These are phyloP conservation scores for Oscheius myriophilus DNA, from an alignment of 2,888 invertebrate species.

Conservation along the genomic window DNA sequence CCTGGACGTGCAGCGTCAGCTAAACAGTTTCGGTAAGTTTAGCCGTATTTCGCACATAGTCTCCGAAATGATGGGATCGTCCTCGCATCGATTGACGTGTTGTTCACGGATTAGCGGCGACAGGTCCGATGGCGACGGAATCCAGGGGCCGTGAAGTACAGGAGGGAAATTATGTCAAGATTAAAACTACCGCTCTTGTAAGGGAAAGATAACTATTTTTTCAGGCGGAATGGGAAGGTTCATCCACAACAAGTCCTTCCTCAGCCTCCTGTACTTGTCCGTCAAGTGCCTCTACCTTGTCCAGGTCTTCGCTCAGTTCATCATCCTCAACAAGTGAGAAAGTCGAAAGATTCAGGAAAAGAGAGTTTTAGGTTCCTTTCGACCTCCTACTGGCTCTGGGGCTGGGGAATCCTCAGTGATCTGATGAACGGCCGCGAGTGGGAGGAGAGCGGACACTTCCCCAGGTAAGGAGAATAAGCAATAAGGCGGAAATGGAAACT, in stretches of 20 bases:
- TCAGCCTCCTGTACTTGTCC: conserved; percentile 68
- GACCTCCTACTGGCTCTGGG: conserved; percentile 70
- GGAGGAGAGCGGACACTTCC: conserved; percentile 70
- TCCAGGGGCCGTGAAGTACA: too few species aligned
- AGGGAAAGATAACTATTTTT: too few species aligned
- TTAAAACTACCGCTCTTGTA: too few species aligned
- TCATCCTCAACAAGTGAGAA: conserved; percentile 68
- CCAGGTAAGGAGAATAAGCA: conserved; percentile 48
- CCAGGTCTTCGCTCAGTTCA: conserved; percentile 69
- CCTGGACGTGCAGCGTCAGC: conserved; percentile 72
- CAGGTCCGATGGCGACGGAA: too few species aligned
- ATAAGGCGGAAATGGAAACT: neutral
- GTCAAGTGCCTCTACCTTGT: conserved; percentile 69
- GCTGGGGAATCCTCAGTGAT: conserved; percentile 69
- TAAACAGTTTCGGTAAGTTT: conserved; percentile 44
- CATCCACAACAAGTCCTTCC: conserved; percentile 67
- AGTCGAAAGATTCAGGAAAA: too few species aligned
- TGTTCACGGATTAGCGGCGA: too few species aligned
- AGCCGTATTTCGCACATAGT: too few species aligned
- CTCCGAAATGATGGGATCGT: too few species aligned
- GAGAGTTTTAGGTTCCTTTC: conserved; percentile 66
- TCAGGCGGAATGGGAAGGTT: conserved; percentile 46
- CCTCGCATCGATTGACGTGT: too few species aligned
- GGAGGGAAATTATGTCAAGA: too few species aligned
- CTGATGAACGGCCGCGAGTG: conserved; percentile 66